Evolutionary conservation across 2,113 vertebrate genomes (phyloP).

Genomic region (Blennius ocellaris): DNA sequence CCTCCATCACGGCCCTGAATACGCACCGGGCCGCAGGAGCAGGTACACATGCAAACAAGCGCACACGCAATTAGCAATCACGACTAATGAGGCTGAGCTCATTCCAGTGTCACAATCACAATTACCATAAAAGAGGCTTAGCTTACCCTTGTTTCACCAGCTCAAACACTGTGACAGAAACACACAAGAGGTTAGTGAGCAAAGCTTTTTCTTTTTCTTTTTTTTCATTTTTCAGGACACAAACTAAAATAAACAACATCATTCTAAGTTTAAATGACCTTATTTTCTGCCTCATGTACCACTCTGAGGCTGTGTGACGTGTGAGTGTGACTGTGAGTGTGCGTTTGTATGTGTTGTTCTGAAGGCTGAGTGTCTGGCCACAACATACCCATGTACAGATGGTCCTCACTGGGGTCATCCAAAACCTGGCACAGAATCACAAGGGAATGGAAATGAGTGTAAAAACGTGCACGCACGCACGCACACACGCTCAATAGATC

Average conservation of each 20-base stretch:
- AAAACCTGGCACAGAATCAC: slow-evolving; percentile 87
- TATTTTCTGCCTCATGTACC: slow-evolving; percentile 4
- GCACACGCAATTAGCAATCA: slow-evolving; percentile 35
- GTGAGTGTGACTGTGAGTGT: neutral
- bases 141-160: slow-evolving; percentile 97
- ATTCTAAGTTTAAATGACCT: neutral
- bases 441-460: slow-evolving; percentile 47
- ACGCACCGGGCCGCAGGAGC: slow-evolving; percentile 7
- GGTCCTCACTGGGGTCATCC: slow-evolving; percentile 97
- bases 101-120: slow-evolving; percentile 20
- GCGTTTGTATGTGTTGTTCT: slow-evolving; percentile 1
- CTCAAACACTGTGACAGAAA: slow-evolving; percentile 91
- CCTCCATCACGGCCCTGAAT: slow-evolving; percentile 95
- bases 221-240: neutral
- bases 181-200: slow-evolving; percentile 53
- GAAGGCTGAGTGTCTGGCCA: slow-evolving; percentile 17
- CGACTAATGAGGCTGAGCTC: slow-evolving; percentile 41
- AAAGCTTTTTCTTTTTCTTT: too few relatives aligned
- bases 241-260: neutral
- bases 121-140: slow-evolving; percentile 30
- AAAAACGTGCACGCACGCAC: slow-evolving; percentile 2
- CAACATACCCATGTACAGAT: slow-evolving; percentile 97
- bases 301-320: slow-evolving; percentile 3
- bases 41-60: slow-evolving; percentile 4
- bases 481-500: neutral